Conservation (phyloP, 2,113 vertebrate species). For the Jaculus jaculus region DNA sequence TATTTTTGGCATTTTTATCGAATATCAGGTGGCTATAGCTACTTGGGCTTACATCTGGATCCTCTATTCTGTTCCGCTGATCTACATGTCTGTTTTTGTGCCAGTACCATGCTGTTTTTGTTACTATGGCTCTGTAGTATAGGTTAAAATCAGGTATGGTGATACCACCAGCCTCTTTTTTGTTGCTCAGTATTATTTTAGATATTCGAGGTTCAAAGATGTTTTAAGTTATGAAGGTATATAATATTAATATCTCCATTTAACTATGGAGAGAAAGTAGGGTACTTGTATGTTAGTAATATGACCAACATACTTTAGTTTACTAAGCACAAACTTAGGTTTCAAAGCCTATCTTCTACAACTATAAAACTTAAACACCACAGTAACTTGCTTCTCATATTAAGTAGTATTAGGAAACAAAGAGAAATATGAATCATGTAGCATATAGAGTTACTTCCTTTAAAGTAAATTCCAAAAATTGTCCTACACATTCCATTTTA, state of each 20-base stretch:
- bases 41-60: no score
- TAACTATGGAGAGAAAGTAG: background rate
- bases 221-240: background rate
- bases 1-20: no score
- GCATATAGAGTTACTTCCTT: background rate
- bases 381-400: background rate
- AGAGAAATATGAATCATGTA: background rate
- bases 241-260: background rate
- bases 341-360: background rate
- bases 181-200: no score
- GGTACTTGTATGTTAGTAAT: background rate
- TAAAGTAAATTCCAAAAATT: constrained; percentile 12
- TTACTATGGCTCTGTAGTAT: no score
- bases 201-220: no score
- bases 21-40: no score
- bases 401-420: background rate
- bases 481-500: background rate
- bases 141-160: no score
- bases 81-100: no score
- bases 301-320: background rate
- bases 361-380: background rate
- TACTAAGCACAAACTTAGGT: background rate
- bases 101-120: no score
- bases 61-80: no score
- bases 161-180: no score